A percentile compares a stretch with the other conserved stretches of the same genome.
These are phyloP conservation scores for Nycticorax nycticorax DNA, from an alignment of 2,113 vertebrate genomes.

Conservation along the genomic window DNA sequence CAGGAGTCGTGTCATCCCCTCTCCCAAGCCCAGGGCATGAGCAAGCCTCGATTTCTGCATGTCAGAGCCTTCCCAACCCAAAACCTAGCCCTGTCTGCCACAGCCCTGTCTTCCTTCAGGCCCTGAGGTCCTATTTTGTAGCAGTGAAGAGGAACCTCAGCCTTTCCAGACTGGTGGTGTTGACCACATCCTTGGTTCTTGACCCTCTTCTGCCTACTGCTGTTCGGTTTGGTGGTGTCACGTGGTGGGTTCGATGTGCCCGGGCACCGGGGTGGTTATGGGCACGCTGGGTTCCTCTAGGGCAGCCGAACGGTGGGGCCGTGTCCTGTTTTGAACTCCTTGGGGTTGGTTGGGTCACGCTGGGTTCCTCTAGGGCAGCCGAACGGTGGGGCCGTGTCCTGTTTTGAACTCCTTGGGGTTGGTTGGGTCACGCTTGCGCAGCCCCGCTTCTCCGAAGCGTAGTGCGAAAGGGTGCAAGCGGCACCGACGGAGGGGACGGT, in stretches of 20 bases:
- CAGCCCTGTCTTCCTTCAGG: neutral
- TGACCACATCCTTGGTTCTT: neutral
- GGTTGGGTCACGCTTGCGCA: neutral
- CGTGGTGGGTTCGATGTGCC: fast-evolving
- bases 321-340: neutral
- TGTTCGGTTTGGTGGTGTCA: fast-evolving
- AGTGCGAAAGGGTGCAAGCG: fast-evolving
- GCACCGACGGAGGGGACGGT: neutral
- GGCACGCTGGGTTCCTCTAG: neutral
- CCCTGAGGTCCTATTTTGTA: neutral
- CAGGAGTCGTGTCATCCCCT: neutral
- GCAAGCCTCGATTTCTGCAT: neutral
- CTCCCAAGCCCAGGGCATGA: neutral
- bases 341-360: neutral
- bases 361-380: neutral
- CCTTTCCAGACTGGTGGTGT: neutral
- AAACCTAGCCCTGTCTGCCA: neutral
- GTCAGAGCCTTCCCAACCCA: neutral
- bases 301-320: neutral
- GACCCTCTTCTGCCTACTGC: neutral
- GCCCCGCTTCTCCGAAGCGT: fast-evolving
- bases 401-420: neutral
- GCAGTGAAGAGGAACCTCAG: neutral
- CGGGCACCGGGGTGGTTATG: no score
- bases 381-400: neutral